phyloP scores from a whole-genome alignment of 2,113 vertebrate genomes.

The Lophura nycthemera region DNA sequence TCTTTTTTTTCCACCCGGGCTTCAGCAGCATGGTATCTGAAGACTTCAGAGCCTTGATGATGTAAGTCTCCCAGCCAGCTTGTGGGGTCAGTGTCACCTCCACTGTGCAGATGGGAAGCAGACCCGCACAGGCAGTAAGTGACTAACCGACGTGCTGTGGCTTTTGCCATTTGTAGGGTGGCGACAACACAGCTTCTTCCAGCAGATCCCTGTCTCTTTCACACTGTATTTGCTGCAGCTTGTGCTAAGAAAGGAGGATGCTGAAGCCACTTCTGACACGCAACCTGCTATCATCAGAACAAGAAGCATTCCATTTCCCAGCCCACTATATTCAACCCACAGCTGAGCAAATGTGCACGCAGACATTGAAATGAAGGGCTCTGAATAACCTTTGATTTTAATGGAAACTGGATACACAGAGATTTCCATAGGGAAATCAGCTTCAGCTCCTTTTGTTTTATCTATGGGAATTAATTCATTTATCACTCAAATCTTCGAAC shows the following conservation, averaged over 20 bases:
- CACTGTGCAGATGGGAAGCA: neutral
- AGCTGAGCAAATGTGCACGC: neutral
- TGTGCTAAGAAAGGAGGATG: neutral
- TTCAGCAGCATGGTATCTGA: neutral
- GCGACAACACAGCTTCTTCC: neutral
- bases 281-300: neutral
- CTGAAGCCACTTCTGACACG: neutral
- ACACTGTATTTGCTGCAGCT: neutral
- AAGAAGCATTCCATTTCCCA: neutral
- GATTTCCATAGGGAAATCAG: neutral
- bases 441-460: neutral
- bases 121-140: conserved; percentile 6
- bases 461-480: neutral
- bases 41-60: neutral
- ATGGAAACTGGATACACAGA: neutral
- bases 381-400: neutral
- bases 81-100: conserved; percentile 28
- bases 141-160: neutral
- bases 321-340: neutral
- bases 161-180: neutral
- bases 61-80: conserved; percentile 13
- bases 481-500: neutral
- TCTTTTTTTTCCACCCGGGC: neutral
- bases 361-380: neutral
- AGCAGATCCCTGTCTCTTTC: neutral